Percentiles rank a stretch among this genome's conserved stretches.
Evolutionary conservation across 2,113 vertebrate species (phyloP).

Genomic region (Lipotes vexillifer): DNA sequence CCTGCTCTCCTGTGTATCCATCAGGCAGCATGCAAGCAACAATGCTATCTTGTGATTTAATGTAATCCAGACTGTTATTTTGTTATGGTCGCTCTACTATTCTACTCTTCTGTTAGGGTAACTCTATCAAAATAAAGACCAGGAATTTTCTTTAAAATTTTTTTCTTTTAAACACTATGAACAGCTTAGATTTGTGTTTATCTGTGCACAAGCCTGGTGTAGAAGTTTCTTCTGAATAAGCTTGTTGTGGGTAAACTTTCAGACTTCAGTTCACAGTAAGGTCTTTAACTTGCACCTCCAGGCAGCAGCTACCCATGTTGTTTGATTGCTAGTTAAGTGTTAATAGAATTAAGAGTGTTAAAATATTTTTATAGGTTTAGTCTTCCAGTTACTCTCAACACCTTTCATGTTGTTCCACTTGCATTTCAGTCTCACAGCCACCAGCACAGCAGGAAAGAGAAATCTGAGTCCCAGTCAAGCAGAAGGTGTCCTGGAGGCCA

Average conservation of each 20-base stretch:
- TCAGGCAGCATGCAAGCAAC: not conserved
- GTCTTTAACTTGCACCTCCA: not conserved
- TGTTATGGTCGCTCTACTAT: not conserved
- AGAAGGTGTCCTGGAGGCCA: conserved; percentile 77
- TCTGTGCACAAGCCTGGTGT: not conserved
- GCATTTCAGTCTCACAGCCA: conserved; percentile 71
- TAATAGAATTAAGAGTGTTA: not conserved
- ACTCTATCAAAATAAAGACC: not conserved
- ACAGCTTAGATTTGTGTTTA: not conserved
- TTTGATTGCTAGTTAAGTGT: not conserved
- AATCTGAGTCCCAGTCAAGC: conserved; percentile 87
- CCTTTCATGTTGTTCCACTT: not conserved
- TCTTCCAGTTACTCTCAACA: not conserved
- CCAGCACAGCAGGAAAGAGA: conserved; percentile 82
- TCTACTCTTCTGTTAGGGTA: not conserved
- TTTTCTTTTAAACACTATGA: not conserved
- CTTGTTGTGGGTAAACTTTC: not conserved
- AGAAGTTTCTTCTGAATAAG: not conserved
- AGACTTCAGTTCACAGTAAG: not conserved
- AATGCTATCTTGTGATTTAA: not conserved
- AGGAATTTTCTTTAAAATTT: not conserved
- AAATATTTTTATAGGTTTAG: not conserved
- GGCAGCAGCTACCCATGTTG: not conserved
- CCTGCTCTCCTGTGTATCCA: not conserved
- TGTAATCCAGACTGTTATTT: not conserved